Conservation (phyloP, 2,113 vertebrate species). For the Vulpes lagopus region DNA sequence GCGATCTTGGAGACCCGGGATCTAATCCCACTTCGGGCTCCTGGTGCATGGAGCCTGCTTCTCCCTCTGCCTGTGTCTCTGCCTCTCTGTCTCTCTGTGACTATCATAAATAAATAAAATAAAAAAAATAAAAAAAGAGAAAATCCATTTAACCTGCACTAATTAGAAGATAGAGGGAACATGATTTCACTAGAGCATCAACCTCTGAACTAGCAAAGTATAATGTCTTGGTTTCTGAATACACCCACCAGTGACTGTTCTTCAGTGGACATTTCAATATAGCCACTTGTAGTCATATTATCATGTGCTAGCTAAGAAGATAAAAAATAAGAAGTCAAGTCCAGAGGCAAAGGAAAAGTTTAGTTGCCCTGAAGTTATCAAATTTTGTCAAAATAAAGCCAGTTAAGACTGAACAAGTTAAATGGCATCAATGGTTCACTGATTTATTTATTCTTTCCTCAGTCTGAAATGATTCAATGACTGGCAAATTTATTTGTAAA, state of each 20-base stretch:
- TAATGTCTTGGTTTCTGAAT: background rate
- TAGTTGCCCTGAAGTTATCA: background rate
- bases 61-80: too few relatives aligned
- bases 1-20: too few relatives aligned
- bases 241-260: background rate
- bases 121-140: background rate
- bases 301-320: background rate
- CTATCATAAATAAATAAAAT: too few relatives aligned
- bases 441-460: background rate
- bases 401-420: background rate
- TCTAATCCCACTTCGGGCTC: too few relatives aligned
- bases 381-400: background rate
- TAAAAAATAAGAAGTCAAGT: background rate
- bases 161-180: background rate
- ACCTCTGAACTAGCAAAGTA: background rate
- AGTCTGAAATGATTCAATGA: constrained; percentile 20
- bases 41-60: too few relatives aligned
- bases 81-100: too few relatives aligned
- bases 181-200: background rate
- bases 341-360: background rate
- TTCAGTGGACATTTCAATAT: background rate
- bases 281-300: background rate
- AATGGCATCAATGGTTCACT: background rate
- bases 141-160: background rate
- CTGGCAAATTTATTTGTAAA: background rate